Evolutionary conservation across 2,113 vertebrate species (phyloP), one percentile per base, ranked within the genome.

Genomic region (Ctenodactylus gundi): DNA sequence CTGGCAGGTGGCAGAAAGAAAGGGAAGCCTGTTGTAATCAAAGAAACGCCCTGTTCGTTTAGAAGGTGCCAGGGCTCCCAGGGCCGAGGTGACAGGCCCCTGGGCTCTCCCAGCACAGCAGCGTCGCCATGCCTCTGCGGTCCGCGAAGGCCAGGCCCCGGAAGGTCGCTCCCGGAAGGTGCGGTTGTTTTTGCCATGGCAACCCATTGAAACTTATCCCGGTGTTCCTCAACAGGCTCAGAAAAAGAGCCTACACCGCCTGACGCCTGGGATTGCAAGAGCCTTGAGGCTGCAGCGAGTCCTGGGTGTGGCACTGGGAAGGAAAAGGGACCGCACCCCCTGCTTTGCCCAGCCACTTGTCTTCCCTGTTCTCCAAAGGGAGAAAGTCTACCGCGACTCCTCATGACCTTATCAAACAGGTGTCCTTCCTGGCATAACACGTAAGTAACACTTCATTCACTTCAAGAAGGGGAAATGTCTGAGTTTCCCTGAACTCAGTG

Each of bases 401-500:
- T 64, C n/a, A 55, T 23, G 58, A 49, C 8, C 14, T 84, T 87
- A n/a, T 60, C 17, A 44, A 72, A 76, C 1, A 18, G 23, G n/a
- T 39, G 27, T 4, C 18, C 4, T 83, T 23, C n/a, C 12, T 85
- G n/a, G 27, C 49, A 29, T 4, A 0, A 12, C 31, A 73, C 34
- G 8, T 67, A 25, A 34, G 81, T 18, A 44, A 75, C 15, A 36
- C 78, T 93, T 68, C 64, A 55, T 49, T 44, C 29, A 89, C 57
- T 65, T 75, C 44, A 76, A 55, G 4, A 17, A 31, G 15, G 8
- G 18, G 2, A 39, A 88, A 65, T 51, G 15, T 82, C 13, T 70
- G 41, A 55, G n/a, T 49, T 94, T 80, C 41, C 49, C 64, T 49
- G n/a, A 89, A 78, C 72, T 91, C 60, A 64, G 23, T 92, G 86